Evolutionary conservation across 2,113 vertebrate species (phyloP).

Genomic region (Eleginops maclovinus): DNA sequence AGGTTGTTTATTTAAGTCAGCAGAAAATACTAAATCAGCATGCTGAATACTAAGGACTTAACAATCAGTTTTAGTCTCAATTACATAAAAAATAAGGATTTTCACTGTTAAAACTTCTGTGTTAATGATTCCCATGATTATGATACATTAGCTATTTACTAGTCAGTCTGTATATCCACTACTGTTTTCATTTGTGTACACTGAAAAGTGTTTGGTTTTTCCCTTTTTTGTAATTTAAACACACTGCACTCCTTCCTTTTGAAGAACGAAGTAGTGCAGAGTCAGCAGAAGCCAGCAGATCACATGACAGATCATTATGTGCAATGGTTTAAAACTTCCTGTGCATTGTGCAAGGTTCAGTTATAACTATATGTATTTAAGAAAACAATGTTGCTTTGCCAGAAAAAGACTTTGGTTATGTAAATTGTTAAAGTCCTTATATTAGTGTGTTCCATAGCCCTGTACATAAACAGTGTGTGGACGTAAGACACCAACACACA

Average conservation of each 20-base stretch:
- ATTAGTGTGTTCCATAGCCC: background rate
- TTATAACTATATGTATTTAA: background rate
- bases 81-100: background rate
- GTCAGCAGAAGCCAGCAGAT: constrained; percentile 66
- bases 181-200: background rate
- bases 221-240: constrained; percentile 19
- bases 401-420: too few relatives aligned
- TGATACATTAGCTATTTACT: background rate
- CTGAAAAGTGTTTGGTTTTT: background rate
- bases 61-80: constrained; percentile 12
- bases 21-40: constrained; percentile 60
- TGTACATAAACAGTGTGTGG: background rate
- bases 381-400: background rate
- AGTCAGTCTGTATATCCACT: background rate
- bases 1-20: constrained; percentile 72
- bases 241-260: constrained; percentile 51
- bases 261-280: constrained; percentile 57
- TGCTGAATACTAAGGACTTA: constrained; percentile 25
- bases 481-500: background rate
- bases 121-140: constrained; percentile 2
- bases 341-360: constrained; percentile 35
- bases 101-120: background rate
- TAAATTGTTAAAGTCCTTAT: too few relatives aligned
- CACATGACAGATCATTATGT: constrained; percentile 69
- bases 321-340: constrained; percentile 61